phyloP scores from a whole-genome alignment of 2,797 vertebrate species.

The Arremon aurantiirostris region DNA sequence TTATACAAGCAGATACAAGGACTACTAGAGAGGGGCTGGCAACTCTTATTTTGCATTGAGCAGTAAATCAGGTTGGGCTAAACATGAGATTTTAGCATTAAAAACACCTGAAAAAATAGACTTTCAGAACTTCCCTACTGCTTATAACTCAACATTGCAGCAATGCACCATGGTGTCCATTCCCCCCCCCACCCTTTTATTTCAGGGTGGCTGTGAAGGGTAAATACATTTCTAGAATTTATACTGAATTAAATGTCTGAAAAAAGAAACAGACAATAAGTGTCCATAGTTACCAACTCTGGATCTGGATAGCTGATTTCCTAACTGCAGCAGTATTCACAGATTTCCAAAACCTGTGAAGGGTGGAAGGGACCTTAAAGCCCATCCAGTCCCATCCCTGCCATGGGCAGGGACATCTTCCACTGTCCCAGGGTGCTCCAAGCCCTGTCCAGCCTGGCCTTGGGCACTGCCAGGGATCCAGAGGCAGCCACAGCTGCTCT shows the following conservation, averaged over 20 bases:
- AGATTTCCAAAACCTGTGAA: background rate
- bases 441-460: background rate
- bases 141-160: background rate
- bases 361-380: background rate
- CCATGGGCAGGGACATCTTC: background rate
- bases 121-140: background rate
- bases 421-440: accelerated
- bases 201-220: background rate
- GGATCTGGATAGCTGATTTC: background rate
- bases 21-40: background rate
- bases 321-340: background rate
- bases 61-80: background rate
- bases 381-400: accelerated
- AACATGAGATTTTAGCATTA: background rate
- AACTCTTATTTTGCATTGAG: background rate
- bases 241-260: background rate
- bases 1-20: background rate
- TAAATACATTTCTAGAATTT: background rate
- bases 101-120: background rate
- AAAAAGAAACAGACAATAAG: background rate
- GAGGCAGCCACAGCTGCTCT: background rate
- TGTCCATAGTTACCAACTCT: no score
- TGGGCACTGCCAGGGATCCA: background rate
- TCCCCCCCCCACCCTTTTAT: accelerated
- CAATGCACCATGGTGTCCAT: accelerated